These are phyloP conservation scores for Andrena praecox DNA, from an alignment of 2,888 invertebrate species.

Conservation along the genomic window DNA sequence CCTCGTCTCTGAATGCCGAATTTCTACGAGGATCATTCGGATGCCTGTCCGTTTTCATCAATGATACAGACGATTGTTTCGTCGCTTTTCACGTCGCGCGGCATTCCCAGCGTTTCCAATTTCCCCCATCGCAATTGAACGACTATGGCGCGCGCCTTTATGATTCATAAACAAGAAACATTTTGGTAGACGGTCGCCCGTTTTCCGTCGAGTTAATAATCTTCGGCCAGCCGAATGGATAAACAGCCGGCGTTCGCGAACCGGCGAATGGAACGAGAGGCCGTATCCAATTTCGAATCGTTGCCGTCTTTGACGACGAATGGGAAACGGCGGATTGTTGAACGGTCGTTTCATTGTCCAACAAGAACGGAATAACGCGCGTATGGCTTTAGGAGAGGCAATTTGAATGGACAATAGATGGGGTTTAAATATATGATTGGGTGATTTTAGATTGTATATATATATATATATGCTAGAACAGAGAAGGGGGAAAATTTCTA, in stretches of 20 bases:
- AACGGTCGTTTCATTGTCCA: background rate
- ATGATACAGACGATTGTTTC: constrained; percentile 15
- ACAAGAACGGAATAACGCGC: too few species aligned
- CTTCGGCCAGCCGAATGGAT: background rate
- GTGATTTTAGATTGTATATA: too few species aligned
- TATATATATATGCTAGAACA: too few species aligned
- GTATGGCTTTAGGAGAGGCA: too few species aligned
- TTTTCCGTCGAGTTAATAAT: constrained; percentile 36
- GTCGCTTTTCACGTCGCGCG: constrained; percentile 19
- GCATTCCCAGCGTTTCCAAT: constrained; percentile 47
- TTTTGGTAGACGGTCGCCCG: constrained; percentile 42
- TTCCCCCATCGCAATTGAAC: constrained; percentile 43
- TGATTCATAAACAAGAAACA: constrained; percentile 45
- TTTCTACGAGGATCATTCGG: constrained; percentile 21
- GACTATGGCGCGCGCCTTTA: constrained; percentile 33
- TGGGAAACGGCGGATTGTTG: background rate
- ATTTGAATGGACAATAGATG: too few species aligned
- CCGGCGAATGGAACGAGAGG: constrained; percentile 10
- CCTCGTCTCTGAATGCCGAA: background rate
- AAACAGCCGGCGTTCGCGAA: constrained; percentile 12
- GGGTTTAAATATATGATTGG: too few species aligned
- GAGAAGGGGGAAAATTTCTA: too few species aligned
- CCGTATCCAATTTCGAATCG: background rate
- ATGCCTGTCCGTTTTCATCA: constrained; percentile 15
- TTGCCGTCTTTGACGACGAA: background rate